These are phyloP conservation scores for Diacarnus erythraeanus DNA, from an alignment of 37 sponge, comb jelly and placozoan genomes.

Conservation along the genomic window DNA sequence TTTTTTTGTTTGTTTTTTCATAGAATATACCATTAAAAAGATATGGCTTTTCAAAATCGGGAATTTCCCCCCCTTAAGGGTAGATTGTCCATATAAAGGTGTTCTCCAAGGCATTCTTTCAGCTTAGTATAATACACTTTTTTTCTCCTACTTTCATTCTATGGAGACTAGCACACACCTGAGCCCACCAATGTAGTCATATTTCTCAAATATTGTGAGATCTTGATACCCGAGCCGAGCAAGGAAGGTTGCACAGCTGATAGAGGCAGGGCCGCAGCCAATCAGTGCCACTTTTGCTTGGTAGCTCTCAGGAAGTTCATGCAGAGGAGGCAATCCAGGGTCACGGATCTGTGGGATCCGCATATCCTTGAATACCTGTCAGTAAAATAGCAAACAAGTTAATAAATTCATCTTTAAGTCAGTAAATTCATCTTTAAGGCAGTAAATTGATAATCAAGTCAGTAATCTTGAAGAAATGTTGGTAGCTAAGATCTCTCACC, in stretches of 20 bases:
- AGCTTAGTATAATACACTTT: no score
- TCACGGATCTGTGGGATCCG: slow-evolving; percentile 91
- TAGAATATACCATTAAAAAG: no score
- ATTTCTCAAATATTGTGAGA: slow-evolving; percentile 90
- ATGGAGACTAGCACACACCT: no score
- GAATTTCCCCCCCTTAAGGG: no score
- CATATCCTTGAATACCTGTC: slow-evolving; percentile 90
- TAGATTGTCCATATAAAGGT: no score
- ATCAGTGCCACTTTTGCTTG: slow-evolving; percentile 90
- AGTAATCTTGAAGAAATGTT: not conserved
- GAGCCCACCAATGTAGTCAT: slow-evolving; percentile 89
- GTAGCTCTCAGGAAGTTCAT: slow-evolving; percentile 89
- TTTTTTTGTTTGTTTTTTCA: no score
- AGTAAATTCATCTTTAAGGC: not conserved
- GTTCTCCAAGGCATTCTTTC: no score
- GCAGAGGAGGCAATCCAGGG: slow-evolving; percentile 66
- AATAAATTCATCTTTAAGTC: not conserved
- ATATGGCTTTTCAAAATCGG: no score
- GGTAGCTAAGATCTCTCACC: slow-evolving; percentile 20
- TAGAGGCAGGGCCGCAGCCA: slow-evolving; percentile 98
- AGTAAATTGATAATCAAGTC: not conserved
- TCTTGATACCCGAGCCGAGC: slow-evolving; percentile 90
- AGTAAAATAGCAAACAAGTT: not conserved
- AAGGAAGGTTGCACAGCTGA: slow-evolving; percentile 96
- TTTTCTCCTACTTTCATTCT: no score